phyloP scores from a whole-genome alignment of 92 coral and sea anemone species.

The Meandrina meandrites region DNA sequence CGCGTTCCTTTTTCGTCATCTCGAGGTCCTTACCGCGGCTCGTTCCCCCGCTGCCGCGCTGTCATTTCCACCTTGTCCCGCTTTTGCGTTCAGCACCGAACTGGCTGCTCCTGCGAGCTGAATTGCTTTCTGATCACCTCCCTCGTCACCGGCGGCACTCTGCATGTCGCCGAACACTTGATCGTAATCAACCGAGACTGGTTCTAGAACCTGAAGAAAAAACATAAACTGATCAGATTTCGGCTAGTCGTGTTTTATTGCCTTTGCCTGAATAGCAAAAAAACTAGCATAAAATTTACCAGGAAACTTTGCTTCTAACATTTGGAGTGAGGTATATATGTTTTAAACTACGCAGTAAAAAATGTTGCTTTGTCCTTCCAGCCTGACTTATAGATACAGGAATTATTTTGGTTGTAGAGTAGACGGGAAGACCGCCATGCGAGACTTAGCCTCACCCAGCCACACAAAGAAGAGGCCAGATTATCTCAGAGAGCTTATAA shows the following conservation, averaged over 20 bases:
- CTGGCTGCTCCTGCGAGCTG: conserved; percentile 81
- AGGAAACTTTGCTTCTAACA: too few relatives aligned
- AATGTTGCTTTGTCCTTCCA: neutral
- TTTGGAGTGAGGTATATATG: too few relatives aligned
- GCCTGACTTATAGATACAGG: neutral
- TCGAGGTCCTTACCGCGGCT: conserved; percentile 56
- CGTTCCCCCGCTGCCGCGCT: conserved; percentile 53
- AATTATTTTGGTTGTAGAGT: neutral
- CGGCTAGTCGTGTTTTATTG: neutral
- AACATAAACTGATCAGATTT: neutral
- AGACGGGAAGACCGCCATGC: neutral
- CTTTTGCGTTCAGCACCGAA: conserved; percentile 81
- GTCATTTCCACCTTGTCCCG: conserved; percentile 52
- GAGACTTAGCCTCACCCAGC: neutral
- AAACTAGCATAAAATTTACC: neutral
- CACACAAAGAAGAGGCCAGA: neutral
- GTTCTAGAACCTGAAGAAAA: conserved; percentile 70
- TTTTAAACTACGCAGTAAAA: too few relatives aligned
- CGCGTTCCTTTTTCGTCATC: too few relatives aligned
- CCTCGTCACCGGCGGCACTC: conserved; percentile 60
- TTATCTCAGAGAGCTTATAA: too few relatives aligned
- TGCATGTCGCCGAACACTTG: conserved; percentile 71
- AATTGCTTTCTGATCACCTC: conserved; percentile 78
- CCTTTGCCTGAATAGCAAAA: neutral
- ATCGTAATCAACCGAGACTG: conserved; percentile 59